phyloP scores from a whole-genome alignment of 2,113 vertebrate genomes.

The Leucoraja erinaceus region DNA sequence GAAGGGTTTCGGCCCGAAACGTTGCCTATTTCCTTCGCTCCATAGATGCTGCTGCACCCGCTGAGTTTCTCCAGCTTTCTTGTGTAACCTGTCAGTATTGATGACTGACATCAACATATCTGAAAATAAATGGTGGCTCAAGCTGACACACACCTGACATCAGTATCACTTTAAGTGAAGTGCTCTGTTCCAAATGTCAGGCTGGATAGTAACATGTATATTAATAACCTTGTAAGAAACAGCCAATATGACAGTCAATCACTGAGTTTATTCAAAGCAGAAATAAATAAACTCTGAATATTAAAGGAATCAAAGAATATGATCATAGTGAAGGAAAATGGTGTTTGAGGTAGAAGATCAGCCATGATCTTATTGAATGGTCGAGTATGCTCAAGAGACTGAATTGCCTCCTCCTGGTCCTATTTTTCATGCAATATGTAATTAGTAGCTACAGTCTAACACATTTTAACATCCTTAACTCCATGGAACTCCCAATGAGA shows the following conservation, averaged over 20 bases:
- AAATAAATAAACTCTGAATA: no score
- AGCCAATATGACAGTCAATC: neutral
- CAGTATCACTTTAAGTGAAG: neutral
- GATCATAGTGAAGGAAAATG: no score
- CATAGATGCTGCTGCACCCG: no score
- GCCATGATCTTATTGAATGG: no score
- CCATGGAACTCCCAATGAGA: neutral
- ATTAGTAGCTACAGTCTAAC: neutral
- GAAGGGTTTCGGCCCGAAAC: no score
- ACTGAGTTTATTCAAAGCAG: no score
- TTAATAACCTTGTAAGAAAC: neutral
- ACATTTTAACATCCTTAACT: neutral
- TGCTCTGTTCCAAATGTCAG: neutral
- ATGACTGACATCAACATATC: neutral
- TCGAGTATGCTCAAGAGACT: no score
- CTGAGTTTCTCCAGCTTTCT: no score
- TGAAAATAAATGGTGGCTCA: neutral
- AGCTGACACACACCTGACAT: neutral
- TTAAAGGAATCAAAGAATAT: no score
- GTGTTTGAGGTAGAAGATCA: no score
- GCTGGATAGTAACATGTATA: neutral
- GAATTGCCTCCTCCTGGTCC: no score
- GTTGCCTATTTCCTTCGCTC: no score
- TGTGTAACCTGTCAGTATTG: neutral
- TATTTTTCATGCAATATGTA: neutral